phyloP scores from a whole-genome alignment of 2,888 invertebrate genomes.

The Noctua janthina region DNA sequence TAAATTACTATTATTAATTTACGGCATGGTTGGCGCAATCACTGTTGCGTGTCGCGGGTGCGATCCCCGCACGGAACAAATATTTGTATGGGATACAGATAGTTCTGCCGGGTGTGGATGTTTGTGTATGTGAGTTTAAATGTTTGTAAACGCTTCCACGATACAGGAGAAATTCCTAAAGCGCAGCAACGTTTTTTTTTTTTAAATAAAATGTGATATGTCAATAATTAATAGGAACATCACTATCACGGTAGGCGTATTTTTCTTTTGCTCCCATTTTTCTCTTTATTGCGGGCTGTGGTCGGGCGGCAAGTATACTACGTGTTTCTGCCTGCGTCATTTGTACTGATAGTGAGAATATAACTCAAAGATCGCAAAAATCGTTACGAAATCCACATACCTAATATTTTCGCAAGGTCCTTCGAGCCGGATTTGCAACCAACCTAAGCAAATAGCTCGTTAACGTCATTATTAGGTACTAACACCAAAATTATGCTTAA shows the following conservation, averaged over 20 bases:
- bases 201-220: no score
- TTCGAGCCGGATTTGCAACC: slow-evolving; percentile 1
- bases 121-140: no score
- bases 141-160: no score
- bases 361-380: neutral
- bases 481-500: neutral
- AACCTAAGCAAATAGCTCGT: neutral
- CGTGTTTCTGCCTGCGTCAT: neutral
- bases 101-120: no score
- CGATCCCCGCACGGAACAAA: no score
- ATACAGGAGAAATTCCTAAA: no score
- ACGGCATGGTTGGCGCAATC: no score
- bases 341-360: neutral
- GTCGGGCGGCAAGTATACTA: neutral
- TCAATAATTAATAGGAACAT: neutral
- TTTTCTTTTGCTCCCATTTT: neutral
- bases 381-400: neutral
- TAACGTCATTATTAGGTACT: neutral
- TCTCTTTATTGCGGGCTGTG: neutral
- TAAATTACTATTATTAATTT: neutral
- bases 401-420: neutral
- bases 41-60: no score
- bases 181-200: no score
- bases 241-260: neutral
- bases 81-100: no score